Percentiles rank a stretch among this genome's conserved stretches.
Conservation (phyloP, 2,113 vertebrate genomes). For the Pipra filicauda region DNA sequence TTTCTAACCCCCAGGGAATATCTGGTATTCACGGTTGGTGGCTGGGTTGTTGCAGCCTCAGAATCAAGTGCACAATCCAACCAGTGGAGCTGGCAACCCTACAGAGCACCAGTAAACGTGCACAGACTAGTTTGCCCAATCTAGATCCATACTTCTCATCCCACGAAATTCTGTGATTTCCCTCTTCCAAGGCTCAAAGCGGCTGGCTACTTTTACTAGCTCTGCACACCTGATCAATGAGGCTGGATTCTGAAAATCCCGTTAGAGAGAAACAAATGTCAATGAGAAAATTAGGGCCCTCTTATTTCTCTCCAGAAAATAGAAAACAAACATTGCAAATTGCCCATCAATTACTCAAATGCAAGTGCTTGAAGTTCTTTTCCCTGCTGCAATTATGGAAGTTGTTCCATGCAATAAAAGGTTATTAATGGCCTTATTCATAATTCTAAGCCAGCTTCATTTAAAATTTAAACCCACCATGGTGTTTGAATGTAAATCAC, state of each 20-base stretch:
- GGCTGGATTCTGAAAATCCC: not conserved
- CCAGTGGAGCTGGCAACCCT: not conserved
- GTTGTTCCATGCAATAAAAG: conserved; percentile 12
- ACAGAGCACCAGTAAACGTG: not conserved
- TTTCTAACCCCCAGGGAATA: not conserved
- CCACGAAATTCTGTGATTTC: not conserved
- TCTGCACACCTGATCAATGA: not conserved
- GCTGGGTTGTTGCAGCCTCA: not conserved
- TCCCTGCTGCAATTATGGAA: conserved; percentile 25
- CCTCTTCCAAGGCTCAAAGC: not conserved
- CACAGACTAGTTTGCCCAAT: not conserved
- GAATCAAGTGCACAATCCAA: not conserved
- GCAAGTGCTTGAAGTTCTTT: conserved; percentile 24
- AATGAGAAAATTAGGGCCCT: conserved; percentile 10
- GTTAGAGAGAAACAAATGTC: conserved; percentile 12
- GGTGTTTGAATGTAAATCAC: not conserved
- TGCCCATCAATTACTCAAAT: conserved; percentile 48
- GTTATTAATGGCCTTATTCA: conserved; percentile 14
- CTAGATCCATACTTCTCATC: not conserved
- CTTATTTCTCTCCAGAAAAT: conserved; percentile 19
- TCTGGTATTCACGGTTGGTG: not conserved
- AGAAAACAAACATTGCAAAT: conserved; percentile 44
- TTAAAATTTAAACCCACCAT: conserved; percentile 38
- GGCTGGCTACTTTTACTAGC: not conserved
- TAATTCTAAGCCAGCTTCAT: conserved; percentile 17